A percentile compares a stretch with the other conserved stretches of the same genome.
Evolutionary conservation across 2,888 invertebrate species (phyloP).

Genomic region (Pyrgus malvae): DNA sequence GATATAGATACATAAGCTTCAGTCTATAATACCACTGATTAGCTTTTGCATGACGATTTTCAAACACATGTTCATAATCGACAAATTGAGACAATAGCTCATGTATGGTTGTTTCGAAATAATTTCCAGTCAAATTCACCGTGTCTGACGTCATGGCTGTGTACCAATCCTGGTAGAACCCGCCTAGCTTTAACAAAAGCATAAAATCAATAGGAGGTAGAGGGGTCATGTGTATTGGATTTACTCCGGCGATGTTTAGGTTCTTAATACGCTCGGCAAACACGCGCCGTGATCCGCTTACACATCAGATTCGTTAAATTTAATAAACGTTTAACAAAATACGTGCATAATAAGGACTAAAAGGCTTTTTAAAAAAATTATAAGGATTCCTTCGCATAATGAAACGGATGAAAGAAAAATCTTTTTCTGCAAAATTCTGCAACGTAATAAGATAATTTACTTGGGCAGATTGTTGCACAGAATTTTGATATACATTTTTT

Average conservation of each 20-base stretch:
- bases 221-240: constrained; percentile 45
- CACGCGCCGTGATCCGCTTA: constrained; percentile 62
- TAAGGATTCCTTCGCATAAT: constrained; percentile 20
- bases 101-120: constrained; percentile 60
- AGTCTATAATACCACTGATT: constrained; percentile 22
- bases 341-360: constrained; percentile 23
- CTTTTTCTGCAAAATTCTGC: constrained; percentile 4
- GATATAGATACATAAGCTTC: neutral
- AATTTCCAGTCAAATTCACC: constrained; percentile 55
- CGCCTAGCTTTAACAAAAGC: constrained; percentile 24
- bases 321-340: constrained; percentile 28
- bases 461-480: neutral
- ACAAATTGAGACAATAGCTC: constrained; percentile 49
- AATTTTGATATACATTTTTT: neutral
- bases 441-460: constrained; percentile 13
- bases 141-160: constrained; percentile 52
- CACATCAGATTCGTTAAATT: constrained; percentile 35
- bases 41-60: constrained; percentile 15
- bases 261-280: constrained; percentile 64
- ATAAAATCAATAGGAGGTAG: constrained; percentile 29
- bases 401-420: constrained; percentile 20
- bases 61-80: constrained; percentile 23
- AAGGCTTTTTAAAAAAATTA: constrained; percentile 15
- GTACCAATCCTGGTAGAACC: constrained; percentile 47
- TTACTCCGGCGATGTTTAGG: constrained; percentile 54